Percentiles rank a stretch among this genome's conserved stretches.
Conservation (phyloP, 1,140 invertebrate species). For the Penaeus vannamei region DNA sequence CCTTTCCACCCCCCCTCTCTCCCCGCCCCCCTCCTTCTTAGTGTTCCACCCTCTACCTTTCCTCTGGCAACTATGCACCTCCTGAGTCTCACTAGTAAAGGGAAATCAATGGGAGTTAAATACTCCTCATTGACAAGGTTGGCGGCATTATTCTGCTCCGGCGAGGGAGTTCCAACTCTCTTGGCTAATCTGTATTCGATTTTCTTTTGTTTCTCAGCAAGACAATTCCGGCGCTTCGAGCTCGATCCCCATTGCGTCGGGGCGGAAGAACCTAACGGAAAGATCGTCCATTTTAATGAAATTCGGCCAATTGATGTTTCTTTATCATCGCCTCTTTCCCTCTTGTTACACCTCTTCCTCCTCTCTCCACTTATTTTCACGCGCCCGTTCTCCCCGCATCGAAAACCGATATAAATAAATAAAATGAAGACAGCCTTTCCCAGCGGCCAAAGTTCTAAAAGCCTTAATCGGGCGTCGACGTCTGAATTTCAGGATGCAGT, state of each 20-base stretch:
- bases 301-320: no score
- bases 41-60: slow-evolving; percentile 7
- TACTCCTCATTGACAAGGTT: slow-evolving; percentile 32
- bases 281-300: no score
- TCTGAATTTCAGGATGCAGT: no score
- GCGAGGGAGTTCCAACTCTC: not conserved
- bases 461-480: no score
- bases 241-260: no score
- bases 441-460: no score
- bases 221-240: not conserved
- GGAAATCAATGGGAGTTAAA: slow-evolving; percentile 53
- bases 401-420: not conserved
- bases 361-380: no score
- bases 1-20: not conserved
- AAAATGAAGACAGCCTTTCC: no score
- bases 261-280: no score
- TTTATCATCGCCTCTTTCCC: no score
- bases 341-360: no score
- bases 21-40: not conserved
- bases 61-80: slow-evolving; percentile 27
- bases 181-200: slow-evolving; percentile 11
- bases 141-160: not conserved
- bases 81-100: slow-evolving; percentile 13
- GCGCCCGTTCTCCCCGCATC: not conserved
- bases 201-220: not conserved